Conservation (phyloP, 2,797 vertebrate genomes). For the Enteromius paludinosus region DNA sequence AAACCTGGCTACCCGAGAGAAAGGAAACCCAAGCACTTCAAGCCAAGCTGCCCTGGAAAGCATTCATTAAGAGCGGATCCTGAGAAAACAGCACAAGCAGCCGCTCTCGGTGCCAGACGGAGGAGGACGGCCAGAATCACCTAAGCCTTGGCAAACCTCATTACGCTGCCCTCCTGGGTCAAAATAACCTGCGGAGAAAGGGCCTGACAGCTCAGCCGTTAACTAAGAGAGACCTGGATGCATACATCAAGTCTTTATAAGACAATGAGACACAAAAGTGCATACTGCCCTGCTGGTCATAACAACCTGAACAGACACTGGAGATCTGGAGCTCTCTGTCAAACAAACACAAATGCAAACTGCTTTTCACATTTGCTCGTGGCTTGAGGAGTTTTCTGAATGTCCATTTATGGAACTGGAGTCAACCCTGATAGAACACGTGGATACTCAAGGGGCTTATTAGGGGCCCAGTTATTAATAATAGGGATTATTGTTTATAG, state of each 20-base stretch:
- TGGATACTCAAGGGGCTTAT: slow-evolving; percentile 21
- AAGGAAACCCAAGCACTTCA: slow-evolving; percentile 61
- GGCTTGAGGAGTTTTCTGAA: slow-evolving; percentile 25
- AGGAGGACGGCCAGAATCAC: slow-evolving; percentile 10
- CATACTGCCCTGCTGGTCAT: slow-evolving; percentile 46
- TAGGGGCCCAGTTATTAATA: slow-evolving; percentile 30
- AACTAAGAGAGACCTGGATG: slow-evolving; percentile 13
- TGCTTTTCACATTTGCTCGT: slow-evolving; percentile 39
- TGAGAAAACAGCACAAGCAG: slow-evolving; percentile 37
- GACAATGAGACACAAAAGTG: slow-evolving; percentile 24
- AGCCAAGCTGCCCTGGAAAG: slow-evolving; percentile 62
- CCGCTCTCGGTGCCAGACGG: slow-evolving; percentile 1
- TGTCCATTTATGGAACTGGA: slow-evolving; percentile 47
- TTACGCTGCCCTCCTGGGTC: slow-evolving; percentile 19
- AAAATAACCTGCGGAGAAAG: slow-evolving; percentile 29
- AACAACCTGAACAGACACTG: slow-evolving; percentile 35
- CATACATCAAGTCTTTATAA: slow-evolving; percentile 34
- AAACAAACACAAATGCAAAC: slow-evolving; percentile 45
- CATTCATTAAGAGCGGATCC: slow-evolving; percentile 63
- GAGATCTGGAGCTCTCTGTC: slow-evolving; percentile 44
- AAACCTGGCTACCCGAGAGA: slow-evolving; percentile 51
- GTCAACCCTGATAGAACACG: slow-evolving; percentile 17
- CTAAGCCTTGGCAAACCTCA: slow-evolving; percentile 5
- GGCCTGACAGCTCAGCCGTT: slow-evolving; percentile 14
- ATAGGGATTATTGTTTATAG: slow-evolving; percentile 34